Conservation (phyloP, 2,888 invertebrate species). For the Oxystoma pomonae region DNA sequence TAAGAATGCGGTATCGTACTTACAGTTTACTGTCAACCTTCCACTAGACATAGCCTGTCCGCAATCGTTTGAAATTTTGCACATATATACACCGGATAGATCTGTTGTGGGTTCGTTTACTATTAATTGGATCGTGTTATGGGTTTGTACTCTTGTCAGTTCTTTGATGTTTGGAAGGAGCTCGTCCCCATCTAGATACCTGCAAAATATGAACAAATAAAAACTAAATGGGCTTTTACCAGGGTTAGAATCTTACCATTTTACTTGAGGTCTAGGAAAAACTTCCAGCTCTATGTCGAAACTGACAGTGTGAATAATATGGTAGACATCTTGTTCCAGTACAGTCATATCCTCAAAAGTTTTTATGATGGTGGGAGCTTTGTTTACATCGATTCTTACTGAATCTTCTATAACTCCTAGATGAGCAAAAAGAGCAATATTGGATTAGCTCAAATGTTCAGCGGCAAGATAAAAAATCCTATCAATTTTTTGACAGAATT, state of each 20-base stretch:
- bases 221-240: background rate
- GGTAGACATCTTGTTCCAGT: slow-evolving; percentile 23
- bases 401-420: slow-evolving; percentile 13
- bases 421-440: too few relatives aligned
- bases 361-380: slow-evolving; percentile 22
- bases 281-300: slow-evolving; percentile 20
- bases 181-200: slow-evolving; percentile 22
- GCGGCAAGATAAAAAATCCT: too few relatives aligned
- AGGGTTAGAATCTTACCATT: slow-evolving; percentile 13
- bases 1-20: too few relatives aligned
- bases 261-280: slow-evolving; percentile 19
- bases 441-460: too few relatives aligned
- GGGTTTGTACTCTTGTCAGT: slow-evolving; percentile 18
- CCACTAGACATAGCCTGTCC: slow-evolving; percentile 17
- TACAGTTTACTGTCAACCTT: slow-evolving; percentile 22
- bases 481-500: too few relatives aligned
- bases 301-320: slow-evolving; percentile 21
- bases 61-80: slow-evolving; percentile 20
- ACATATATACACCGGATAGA: slow-evolving; percentile 21
- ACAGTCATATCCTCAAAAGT: slow-evolving; percentile 20
- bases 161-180: slow-evolving; percentile 11
- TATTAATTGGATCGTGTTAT: slow-evolving; percentile 17
- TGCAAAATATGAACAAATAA: slow-evolving; percentile 1
- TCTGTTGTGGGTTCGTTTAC: slow-evolving; percentile 24
- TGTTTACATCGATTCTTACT: slow-evolving; percentile 21